A percentile compares a stretch with the other conserved stretches of the same genome.
phyloP scores from a whole-genome alignment of 1,140 invertebrate species.

The Psix sp. region DNA sequence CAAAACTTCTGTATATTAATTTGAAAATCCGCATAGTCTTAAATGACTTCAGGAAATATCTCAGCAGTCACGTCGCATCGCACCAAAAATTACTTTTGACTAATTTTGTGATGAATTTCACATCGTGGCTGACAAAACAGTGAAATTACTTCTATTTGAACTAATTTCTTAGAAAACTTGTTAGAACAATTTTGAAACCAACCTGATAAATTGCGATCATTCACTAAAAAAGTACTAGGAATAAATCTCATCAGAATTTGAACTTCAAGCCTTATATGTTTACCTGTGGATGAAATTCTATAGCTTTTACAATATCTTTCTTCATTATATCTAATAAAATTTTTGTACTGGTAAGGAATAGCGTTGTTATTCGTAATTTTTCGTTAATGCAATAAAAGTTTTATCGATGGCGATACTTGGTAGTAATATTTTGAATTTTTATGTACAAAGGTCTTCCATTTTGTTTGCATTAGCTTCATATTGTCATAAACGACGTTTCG shows the following conservation, averaged over 20 bases:
- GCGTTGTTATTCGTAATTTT: no score
- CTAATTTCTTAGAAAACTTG: no score
- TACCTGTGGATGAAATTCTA: no score
- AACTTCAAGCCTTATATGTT: no score
- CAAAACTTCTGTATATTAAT: constrained; percentile 51
- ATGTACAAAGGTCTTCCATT: constrained; percentile 26
- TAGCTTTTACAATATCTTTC: no score
- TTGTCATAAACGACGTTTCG: constrained; percentile 48
- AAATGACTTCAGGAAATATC: constrained; percentile 24
- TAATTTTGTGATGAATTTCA: constrained; percentile 27
- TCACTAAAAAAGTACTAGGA: no score
- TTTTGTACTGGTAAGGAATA: no score
- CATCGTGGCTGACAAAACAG: constrained; percentile 3
- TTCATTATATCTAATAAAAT: no score
- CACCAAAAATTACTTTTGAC: constrained; percentile 26
- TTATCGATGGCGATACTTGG: neutral
- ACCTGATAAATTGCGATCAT: no score
- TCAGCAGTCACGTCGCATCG: constrained; percentile 13
- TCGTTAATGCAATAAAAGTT: neutral
- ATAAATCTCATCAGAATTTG: no score
- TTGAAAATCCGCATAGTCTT: constrained; percentile 36
- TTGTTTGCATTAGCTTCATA: constrained; percentile 34
- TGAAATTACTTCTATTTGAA: constrained; percentile 6
- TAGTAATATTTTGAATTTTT: constrained; percentile 37
- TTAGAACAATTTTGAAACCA: no score